A percentile compares a stretch with the other conserved stretches of the same genome.
Evolutionary conservation across 2,888 invertebrate genomes (phyloP).

Genomic region (Psylliodes chrysocephalus): DNA sequence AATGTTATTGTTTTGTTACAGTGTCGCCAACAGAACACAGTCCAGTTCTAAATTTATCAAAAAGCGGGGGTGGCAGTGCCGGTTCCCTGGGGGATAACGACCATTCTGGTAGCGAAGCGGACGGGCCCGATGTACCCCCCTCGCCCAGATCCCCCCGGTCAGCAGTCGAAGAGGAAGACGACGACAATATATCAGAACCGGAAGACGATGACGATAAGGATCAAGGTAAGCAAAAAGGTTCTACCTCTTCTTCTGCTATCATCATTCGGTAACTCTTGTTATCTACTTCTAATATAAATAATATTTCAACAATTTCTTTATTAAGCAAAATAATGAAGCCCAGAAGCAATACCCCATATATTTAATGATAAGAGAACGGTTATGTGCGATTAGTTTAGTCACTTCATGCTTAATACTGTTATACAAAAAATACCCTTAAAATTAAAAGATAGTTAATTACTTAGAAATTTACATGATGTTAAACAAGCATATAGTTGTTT

Average conservation of each 20-base stretch:
- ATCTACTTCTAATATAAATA: too few relatives aligned
- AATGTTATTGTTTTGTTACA: conserved; percentile 67
- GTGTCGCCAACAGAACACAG: conserved; percentile 87
- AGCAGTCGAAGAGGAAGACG: conserved; percentile 83
- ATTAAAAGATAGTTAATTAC: too few relatives aligned
- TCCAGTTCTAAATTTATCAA: conserved; percentile 91
- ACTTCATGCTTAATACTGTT: too few relatives aligned
- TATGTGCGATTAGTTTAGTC: too few relatives aligned
- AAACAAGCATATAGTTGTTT: too few relatives aligned
- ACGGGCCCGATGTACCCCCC: conserved; percentile 69
- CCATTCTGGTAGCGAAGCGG: conserved; percentile 73
- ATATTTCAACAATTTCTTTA: not conserved
- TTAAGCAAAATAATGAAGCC: too few relatives aligned
- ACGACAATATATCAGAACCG: conserved; percentile 87
- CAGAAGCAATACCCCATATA: too few relatives aligned
- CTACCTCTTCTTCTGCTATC: too few relatives aligned
- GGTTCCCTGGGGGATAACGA: conserved; percentile 73
- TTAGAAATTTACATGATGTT: too few relatives aligned
- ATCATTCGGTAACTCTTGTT: too few relatives aligned
- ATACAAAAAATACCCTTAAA: too few relatives aligned
- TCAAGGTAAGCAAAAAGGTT: conserved; percentile 75
- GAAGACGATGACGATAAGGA: conserved; percentile 89
- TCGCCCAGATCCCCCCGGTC: conserved; percentile 71
- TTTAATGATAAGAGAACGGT: too few relatives aligned
- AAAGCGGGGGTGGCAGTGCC: conserved; percentile 83